phyloP scores from a whole-genome alignment of 2,888 invertebrate genomes.

The Leptogaster cylindrica region DNA sequence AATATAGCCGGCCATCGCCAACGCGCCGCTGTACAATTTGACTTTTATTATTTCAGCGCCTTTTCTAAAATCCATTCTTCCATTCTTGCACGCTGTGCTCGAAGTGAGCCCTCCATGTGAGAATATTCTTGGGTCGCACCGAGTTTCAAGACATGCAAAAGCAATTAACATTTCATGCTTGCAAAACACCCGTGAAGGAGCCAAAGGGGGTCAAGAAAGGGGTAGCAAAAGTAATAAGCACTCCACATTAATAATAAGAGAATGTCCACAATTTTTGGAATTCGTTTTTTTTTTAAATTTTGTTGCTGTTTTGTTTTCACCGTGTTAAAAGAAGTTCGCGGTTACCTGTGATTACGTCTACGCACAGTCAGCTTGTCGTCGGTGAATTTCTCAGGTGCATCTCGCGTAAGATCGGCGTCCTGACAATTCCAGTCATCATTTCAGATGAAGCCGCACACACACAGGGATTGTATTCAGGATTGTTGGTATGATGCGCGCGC shows the following conservation, averaged over 20 bases:
- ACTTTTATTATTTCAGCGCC: constrained; percentile 21
- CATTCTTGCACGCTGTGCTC: neutral
- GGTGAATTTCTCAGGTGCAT: neutral
- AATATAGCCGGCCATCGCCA: neutral
- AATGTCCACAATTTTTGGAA: constrained; percentile 13
- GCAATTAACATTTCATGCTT: constrained; percentile 33
- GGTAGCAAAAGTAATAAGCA: constrained; percentile 2
- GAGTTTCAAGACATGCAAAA: constrained; percentile 13
- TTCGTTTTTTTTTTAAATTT: neutral
- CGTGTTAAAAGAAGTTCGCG: neutral
- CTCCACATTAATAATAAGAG: constrained; percentile 16
- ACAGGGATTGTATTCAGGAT: neutral
- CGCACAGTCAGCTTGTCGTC: neutral
- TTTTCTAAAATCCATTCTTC: neutral
- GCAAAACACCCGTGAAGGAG: neutral
- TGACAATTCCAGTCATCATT: neutral
- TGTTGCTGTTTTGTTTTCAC: too few species aligned
- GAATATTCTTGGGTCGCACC: neutral
- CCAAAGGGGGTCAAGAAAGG: neutral
- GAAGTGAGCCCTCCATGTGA: neutral
- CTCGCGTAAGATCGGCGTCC: neutral
- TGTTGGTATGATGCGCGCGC: neutral
- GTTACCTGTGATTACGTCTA: neutral
- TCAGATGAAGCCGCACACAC: neutral
- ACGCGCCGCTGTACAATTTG: neutral